phyloP scores from a whole-genome alignment of 2,888 invertebrate genomes.

The Sicus ferrugineus region DNA sequence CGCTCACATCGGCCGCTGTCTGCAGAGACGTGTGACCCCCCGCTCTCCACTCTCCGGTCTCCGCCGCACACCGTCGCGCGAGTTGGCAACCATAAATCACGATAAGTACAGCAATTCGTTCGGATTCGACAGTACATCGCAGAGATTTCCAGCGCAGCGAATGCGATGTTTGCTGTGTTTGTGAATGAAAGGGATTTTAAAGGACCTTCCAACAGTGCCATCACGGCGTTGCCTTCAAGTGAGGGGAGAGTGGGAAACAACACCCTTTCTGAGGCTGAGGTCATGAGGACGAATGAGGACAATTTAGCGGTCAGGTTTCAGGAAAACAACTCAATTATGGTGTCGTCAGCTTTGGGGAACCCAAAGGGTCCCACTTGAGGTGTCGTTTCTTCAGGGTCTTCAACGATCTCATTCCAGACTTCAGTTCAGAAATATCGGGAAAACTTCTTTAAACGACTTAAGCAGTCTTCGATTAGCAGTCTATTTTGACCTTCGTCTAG shows the following conservation, averaged over 20 bases:
- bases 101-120: conserved; percentile 21
- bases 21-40: neutral
- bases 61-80: neutral
- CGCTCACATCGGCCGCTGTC: too few relatives aligned
- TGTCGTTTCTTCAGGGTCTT: too few relatives aligned
- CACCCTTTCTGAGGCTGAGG: neutral
- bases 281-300: neutral
- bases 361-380: too few relatives aligned
- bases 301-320: neutral
- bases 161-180: neutral
- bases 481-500: too few relatives aligned
- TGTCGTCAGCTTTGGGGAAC: too few relatives aligned
- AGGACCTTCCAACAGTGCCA: too few relatives aligned
- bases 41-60: neutral
- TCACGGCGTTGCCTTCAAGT: too few relatives aligned
- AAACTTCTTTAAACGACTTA: too few relatives aligned
- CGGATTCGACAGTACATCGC: neutral
- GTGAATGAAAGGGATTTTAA: neutral
- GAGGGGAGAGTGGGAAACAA: too few relatives aligned
- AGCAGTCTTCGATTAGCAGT: too few relatives aligned
- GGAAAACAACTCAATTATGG: neutral
- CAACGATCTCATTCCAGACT: too few relatives aligned
- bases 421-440: too few relatives aligned
- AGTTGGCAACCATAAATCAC: conserved; percentile 14
- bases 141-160: conserved; percentile 17